Conservation (phyloP, 1,140 invertebrate species). For the Lordiphosa clarofinis region DNA sequence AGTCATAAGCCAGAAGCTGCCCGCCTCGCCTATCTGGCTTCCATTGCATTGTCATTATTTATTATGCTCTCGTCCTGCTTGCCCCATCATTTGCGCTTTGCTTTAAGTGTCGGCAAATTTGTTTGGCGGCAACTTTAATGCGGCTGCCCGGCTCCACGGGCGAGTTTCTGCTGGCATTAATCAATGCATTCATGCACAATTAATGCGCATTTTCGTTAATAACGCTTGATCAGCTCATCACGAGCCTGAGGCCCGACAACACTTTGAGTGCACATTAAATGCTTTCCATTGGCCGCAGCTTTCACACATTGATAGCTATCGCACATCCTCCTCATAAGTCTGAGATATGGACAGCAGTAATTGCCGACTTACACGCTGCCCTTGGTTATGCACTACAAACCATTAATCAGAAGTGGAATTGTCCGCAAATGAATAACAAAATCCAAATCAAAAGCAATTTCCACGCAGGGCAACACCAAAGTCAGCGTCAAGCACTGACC, state of each 20-base stretch:
- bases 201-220: constrained; percentile 67
- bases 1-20: constrained; percentile 6
- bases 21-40: constrained; percentile 29
- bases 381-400: background rate
- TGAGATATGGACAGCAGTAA: no score
- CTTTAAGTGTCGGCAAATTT: constrained; percentile 43
- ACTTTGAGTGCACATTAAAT: constrained; percentile 18
- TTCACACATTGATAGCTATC: constrained; percentile 7
- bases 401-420: no score
- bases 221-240: constrained; percentile 49
- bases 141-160: background rate
- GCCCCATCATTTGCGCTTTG: constrained; percentile 27
- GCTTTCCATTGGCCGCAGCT: constrained; percentile 17
- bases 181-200: constrained; percentile 61
- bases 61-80: constrained; percentile 34
- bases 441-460: background rate
- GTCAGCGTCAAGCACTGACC: constrained; percentile 27
- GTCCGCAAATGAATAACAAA: no score
- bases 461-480: background rate
- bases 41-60: constrained; percentile 51
- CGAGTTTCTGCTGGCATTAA: constrained; percentile 47
- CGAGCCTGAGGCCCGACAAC: background rate
- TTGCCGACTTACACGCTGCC: no score
- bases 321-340: constrained; percentile 1
- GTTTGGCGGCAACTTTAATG: constrained; percentile 35